Evolutionary conservation across 2,113 vertebrate genomes (phyloP).

Genomic region (Dicaeum eximium): DNA sequence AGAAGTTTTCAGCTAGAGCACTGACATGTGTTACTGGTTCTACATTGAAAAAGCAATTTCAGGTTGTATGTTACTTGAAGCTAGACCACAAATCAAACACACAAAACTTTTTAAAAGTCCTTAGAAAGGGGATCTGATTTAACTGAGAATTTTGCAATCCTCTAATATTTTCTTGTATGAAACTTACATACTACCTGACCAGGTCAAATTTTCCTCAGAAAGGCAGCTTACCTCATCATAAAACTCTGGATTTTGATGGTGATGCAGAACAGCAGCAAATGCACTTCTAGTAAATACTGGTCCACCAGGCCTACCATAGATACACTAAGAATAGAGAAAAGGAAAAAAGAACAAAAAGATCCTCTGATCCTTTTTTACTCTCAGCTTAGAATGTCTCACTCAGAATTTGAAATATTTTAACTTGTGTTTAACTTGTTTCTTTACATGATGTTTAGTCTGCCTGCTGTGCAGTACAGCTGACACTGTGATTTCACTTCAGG

Average conservation of each 20-base stretch:
- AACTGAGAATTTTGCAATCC: background rate
- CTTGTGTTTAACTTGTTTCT: background rate
- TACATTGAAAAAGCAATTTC: background rate
- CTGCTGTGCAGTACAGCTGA: background rate
- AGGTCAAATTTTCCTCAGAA: background rate
- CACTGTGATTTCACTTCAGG: background rate
- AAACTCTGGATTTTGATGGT: constrained; percentile 97
- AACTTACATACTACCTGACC: background rate
- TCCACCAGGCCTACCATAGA: constrained; percentile 92
- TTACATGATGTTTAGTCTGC: background rate
- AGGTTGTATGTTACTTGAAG: background rate
- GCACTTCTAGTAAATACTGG: constrained; percentile 87
- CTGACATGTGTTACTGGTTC: background rate
- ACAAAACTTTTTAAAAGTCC: background rate
- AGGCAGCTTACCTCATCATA: constrained; percentile 89
- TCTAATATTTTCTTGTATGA: background rate
- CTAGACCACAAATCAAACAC: background rate
- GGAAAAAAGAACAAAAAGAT: background rate
- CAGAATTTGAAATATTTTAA: background rate
- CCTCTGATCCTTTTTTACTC: background rate
- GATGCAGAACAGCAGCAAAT: constrained; percentile 90
- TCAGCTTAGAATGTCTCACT: background rate
- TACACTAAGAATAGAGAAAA: constrained; percentile 78
- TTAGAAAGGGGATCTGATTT: background rate
- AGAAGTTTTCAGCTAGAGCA: background rate